A percentile compares a stretch with the other conserved stretches of the same genome.
These are phyloP conservation scores for Podarcis raffonei DNA, from an alignment of 2,113 vertebrate species.

Conservation along the genomic window DNA sequence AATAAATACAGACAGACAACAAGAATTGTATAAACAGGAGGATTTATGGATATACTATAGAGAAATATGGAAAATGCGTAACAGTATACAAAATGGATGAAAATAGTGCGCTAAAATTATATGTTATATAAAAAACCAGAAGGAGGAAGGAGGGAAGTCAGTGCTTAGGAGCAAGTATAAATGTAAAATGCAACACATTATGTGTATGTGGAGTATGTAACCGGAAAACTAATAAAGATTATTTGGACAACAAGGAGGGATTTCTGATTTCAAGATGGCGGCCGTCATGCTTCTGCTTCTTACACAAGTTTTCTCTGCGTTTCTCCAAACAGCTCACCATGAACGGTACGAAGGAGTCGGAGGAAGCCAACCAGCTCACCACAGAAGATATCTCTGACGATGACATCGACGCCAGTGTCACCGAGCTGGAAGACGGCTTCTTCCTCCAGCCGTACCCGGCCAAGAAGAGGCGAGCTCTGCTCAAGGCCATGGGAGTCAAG, in stretches of 20 bases:
- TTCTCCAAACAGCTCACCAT: slow-evolving; percentile 81
- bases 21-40: too few species aligned
- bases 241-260: neutral
- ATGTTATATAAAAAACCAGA: too few species aligned
- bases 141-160: too few species aligned
- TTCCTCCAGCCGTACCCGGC: slow-evolving; percentile 91
- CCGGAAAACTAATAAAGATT: too few species aligned
- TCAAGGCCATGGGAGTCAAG: slow-evolving; percentile 89
- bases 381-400: slow-evolving; percentile 88
- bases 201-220: too few species aligned
- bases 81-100: too few species aligned
- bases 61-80: too few species aligned
- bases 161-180: too few species aligned
- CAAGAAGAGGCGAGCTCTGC: slow-evolving; percentile 85
- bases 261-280: neutral
- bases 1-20: too few species aligned
- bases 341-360: slow-evolving; percentile 82
- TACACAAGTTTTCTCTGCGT: neutral
- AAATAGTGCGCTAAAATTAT: too few species aligned
- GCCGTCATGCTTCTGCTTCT: neutral
- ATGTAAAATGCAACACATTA: too few species aligned
- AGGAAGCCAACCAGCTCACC: slow-evolving; percentile 86
- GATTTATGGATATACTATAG: too few species aligned
- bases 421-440: slow-evolving; percentile 84
- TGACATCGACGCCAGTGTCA: slow-evolving; percentile 78